Base-by-base conservation (phyloP, 2,888 invertebrate genomes). In the Tenthredo amoena region DNA sequence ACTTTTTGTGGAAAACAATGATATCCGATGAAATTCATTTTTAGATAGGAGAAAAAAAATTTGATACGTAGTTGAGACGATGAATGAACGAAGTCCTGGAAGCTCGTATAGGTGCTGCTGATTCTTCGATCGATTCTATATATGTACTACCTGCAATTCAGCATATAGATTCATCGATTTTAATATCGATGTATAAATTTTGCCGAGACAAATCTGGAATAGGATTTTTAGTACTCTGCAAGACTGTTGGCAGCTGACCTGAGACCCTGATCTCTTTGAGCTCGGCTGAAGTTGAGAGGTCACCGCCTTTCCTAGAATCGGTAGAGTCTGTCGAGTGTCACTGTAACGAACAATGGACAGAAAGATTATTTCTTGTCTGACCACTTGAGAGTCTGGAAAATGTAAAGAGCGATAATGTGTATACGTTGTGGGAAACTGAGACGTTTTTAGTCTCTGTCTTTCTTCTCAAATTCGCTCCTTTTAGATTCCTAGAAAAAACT, bases 361-460 rank as follows among this genome's bases (percentile, higher is more conserved):
- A 10, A 37, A 81, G 81, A 81, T 81, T 40, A 50, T 31, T 68
- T 50, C 50, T 81, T n/a, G 37, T 58, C 26, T 34, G 62, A 47
- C 58, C 65, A n/a, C 62, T 81, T 26, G 62, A 62, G 68, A 47
- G 68, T 83, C 83, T 83, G 83, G 83, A 71, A 68, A 83, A 68
- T 83, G 83, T 83, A 50, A 50, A 50, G 71, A 65, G 15, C 18
- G 37, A 12, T 40, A 40, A 1, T 7, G 74, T 74, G 47, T 43
- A 5, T 47, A 26, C 10, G 77, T 77, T 40, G 18, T 34, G 50
- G 77, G 21, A 55, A 77, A 77, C 40, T 34, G n/a, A 55, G 34
- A 55, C 50, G 34, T n/a, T 50, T 9, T 31, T 26, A 18, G 43
- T 40, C 15, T 21, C 43, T 47, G 43, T 21, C 3, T 26, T 43